phyloP scores from a whole-genome alignment of 2,888 invertebrate species.

The Meganola albula region DNA sequence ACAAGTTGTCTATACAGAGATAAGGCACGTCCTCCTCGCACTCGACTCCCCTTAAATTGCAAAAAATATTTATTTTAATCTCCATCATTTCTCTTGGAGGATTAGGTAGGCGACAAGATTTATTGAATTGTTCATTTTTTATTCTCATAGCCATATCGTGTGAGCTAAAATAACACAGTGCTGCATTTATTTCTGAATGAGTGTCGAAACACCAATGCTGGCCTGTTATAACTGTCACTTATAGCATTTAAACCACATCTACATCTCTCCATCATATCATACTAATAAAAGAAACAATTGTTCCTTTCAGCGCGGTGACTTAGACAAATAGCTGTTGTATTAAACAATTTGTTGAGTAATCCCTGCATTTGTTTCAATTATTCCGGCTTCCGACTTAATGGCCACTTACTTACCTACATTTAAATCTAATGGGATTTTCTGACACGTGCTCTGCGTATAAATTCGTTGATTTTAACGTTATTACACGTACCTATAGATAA shows the following conservation, averaged over 20 bases:
- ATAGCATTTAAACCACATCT: slow-evolving; percentile 10
- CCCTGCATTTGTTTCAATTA: slow-evolving; percentile 76
- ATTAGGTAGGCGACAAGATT: slow-evolving; percentile 47
- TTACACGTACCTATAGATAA: slow-evolving; percentile 43
- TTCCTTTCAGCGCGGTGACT: slow-evolving; percentile 55
- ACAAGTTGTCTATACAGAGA: slow-evolving; percentile 36
- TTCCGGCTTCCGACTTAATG: slow-evolving; percentile 60
- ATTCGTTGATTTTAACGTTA: slow-evolving; percentile 41
- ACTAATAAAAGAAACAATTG: slow-evolving; percentile 55
- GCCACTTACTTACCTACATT: slow-evolving; percentile 54
- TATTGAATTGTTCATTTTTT: slow-evolving; percentile 32
- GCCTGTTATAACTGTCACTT: too few relatives aligned
- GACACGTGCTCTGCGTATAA: slow-evolving; percentile 57
- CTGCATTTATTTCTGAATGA: slow-evolving; percentile 27
- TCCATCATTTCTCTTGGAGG: slow-evolving; percentile 35
- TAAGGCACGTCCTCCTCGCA: slow-evolving; percentile 55
- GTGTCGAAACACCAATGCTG: slow-evolving; percentile 25
- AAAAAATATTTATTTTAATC: slow-evolving; percentile 35
- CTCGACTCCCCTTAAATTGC: slow-evolving; percentile 32
- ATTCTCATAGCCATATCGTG: slow-evolving; percentile 25
- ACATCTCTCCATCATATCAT: slow-evolving; percentile 38
- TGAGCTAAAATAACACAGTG: slow-evolving; percentile 28
- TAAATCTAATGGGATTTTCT: slow-evolving; percentile 43
- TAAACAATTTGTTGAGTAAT: slow-evolving; percentile 76
- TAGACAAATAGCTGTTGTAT: slow-evolving; percentile 74